phyloP scores from a whole-genome alignment of 1,140 invertebrate species.

The Aphis craccivora region DNA sequence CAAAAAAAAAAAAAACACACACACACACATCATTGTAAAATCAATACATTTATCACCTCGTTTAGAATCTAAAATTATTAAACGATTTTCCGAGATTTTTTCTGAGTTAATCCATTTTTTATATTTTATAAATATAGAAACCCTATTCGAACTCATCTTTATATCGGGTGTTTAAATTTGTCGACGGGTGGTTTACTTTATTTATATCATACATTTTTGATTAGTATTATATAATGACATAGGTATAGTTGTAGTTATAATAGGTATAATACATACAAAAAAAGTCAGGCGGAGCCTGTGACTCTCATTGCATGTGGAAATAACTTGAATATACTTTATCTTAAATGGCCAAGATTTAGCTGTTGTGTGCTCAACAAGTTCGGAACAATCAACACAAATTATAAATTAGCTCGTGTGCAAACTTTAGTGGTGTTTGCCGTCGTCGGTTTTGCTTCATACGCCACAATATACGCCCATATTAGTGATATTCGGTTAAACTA shows the following conservation, averaged over 20 bases:
- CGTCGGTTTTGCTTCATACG: background rate
- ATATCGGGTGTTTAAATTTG: background rate
- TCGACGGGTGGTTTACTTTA: too few species aligned
- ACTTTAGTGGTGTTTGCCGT: background rate
- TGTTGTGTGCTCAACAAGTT: constrained; percentile 38
- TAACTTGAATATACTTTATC: background rate
- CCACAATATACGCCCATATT: background rate
- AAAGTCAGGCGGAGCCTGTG: background rate
- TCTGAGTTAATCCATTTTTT: background rate
- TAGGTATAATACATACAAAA: background rate
- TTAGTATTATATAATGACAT: background rate
- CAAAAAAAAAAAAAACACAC: too few species aligned
- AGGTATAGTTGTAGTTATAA: too few species aligned
- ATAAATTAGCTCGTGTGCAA: constrained; percentile 21
- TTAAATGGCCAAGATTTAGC: constrained; percentile 1
- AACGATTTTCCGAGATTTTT: background rate
- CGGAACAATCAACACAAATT: constrained; percentile 40
- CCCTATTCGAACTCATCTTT: too few species aligned
- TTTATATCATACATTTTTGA: too few species aligned
- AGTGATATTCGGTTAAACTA: background rate
- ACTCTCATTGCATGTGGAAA: background rate
- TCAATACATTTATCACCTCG: too few species aligned
- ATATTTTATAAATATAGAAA: background rate
- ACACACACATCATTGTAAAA: too few species aligned
- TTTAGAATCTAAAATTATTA: too few species aligned